Conservation (phyloP, 2,113 vertebrate genomes). For the Origma solitaria region DNA sequence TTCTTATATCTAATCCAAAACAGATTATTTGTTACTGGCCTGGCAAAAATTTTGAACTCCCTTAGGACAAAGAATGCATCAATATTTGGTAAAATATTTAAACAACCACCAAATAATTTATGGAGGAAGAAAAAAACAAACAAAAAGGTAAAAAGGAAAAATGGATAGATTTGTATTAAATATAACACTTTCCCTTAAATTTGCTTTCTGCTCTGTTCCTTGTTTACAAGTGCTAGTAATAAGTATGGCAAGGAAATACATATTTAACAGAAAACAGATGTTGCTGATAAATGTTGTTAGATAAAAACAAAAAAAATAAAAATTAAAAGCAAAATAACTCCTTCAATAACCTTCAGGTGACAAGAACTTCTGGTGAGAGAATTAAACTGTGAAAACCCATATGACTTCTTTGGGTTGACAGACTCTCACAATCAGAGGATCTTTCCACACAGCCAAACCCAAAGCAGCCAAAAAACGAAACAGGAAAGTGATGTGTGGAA, state of each 20-base stretch:
- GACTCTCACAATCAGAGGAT: fast-evolving
- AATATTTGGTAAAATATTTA: background rate
- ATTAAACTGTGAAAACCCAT: background rate
- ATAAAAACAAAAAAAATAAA: background rate
- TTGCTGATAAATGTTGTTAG: background rate
- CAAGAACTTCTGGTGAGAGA: background rate
- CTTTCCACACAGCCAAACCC: background rate
- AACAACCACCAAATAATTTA: background rate
- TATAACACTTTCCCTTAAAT: background rate
- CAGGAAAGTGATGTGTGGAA: background rate
- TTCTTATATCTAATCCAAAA: background rate
- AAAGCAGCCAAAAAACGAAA: background rate
- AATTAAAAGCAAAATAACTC: background rate
- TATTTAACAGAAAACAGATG: background rate
- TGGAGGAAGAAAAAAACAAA: background rate
- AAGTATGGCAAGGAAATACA: background rate
- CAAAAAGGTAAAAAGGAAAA: background rate
- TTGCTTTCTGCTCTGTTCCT: background rate
- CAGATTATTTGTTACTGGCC: background rate
- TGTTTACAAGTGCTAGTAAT: background rate
- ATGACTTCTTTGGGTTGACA: background rate
- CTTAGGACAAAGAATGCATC: background rate
- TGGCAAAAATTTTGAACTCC: background rate
- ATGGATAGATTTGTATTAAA: background rate
- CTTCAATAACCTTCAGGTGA: background rate